These are phyloP conservation scores for Papilio helenus DNA, from an alignment of 1,140 invertebrate species.

Conservation along the genomic window DNA sequence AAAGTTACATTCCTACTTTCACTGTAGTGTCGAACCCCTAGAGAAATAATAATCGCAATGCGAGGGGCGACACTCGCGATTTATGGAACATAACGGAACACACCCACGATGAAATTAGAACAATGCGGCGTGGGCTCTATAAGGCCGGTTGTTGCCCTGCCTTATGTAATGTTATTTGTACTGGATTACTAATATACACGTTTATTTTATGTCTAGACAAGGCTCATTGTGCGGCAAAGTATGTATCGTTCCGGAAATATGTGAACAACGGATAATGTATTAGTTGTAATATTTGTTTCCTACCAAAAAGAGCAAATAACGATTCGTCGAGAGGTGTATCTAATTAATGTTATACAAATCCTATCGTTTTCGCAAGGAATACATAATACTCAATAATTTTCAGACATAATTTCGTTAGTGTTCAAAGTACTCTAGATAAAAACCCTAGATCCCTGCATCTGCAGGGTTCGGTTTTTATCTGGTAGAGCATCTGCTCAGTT, in stretches of 20 bases:
- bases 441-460: too few relatives aligned
- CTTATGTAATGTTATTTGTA: conserved; percentile 15
- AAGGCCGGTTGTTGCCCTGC: conserved; percentile 27
- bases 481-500: too few relatives aligned
- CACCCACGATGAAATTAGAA: conserved; percentile 28
- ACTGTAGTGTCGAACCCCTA: background rate
- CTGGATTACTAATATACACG: background rate
- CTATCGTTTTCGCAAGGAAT: too few relatives aligned
- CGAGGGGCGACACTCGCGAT: background rate
- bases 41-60: background rate
- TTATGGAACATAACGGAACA: conserved; percentile 29
- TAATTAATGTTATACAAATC: too few relatives aligned
- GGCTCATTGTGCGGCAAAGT: background rate
- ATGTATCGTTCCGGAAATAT: background rate
- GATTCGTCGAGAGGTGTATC: too few relatives aligned
- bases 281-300: too few relatives aligned
- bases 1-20: background rate
- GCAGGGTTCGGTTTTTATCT: too few relatives aligned
- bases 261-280: background rate
- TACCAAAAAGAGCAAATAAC: too few relatives aligned
- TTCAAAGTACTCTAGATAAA: too few relatives aligned
- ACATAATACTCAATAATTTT: too few relatives aligned
- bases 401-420: too few relatives aligned
- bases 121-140: conserved; percentile 10
- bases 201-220: conserved; percentile 7